Evolutionary conservation across 2,888 invertebrate genomes (phyloP), one percentile per base, ranked within the genome.

Genomic region (Zootermopsis nevadensis): DNA sequence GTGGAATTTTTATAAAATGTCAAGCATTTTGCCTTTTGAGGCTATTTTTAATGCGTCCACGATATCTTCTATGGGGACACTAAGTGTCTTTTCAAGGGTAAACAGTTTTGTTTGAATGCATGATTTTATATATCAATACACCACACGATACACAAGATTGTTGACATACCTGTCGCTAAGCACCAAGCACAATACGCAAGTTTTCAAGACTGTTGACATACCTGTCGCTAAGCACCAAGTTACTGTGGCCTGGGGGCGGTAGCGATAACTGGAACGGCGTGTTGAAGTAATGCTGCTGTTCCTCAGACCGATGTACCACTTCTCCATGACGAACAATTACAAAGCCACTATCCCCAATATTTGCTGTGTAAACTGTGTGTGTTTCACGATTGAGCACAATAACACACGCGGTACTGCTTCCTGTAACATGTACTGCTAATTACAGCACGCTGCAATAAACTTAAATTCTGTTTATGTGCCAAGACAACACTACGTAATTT

Each of bases 241-340:
- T 94, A 86, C 95, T 95, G 87, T 96, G 95, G 24, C 96, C 96
- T 1, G 98, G 97, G 33, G 99, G 99, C 60, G 98, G 97, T 87
- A 99, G 91, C 79, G 98, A 97, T 86, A 99, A 92, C 90, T 99
- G 99, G 92, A 97, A 99, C 6, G 99, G 99, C 66, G 99, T 99
- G 91, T 99, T 99, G 90, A 99, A 99, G 91, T 99, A 99, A 90
- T 99, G 99, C 88, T 98, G 98, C 88, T 99, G 99, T 89, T 99
- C 99, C 87, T 96, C 96, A 7, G 98, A 98, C 85, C 97, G 94
- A 89, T 98, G 96, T 38, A 99, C 95, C 31, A 99, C 94, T 87
- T 94, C 93, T 31, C 97, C 98, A 80, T 93, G 93, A 33, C 98
- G 93, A 83, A 98, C 96, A 81, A 99, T 95, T 91, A 99, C 95